Evolutionary conservation across 2,113 vertebrate genomes (phyloP).

Genomic region (Callipepla squamata): DNA sequence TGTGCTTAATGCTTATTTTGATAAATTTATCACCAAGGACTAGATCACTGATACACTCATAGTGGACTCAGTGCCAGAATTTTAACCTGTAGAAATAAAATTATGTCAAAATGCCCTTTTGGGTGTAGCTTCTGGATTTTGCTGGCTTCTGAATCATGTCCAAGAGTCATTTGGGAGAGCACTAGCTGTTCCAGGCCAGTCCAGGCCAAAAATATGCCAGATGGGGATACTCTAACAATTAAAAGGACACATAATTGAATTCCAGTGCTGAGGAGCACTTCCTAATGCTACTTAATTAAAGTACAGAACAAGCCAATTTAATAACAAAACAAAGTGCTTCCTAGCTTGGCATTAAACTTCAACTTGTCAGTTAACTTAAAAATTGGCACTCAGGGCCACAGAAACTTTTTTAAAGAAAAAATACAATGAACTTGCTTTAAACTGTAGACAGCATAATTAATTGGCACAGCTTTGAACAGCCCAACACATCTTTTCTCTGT

Average conservation of each 20-base stretch:
- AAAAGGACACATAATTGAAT: conserved; percentile 32
- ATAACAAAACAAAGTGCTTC: background rate
- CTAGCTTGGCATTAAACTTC: background rate
- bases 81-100: background rate
- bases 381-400: background rate
- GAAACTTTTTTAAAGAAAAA: background rate
- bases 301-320: background rate
- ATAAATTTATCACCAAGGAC: background rate
- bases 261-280: background rate
- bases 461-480: background rate
- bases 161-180: background rate
- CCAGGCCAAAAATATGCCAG: background rate
- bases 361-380: background rate
- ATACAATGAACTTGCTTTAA: background rate
- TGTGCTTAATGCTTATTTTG: background rate
- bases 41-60: background rate
- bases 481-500: background rate
- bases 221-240: background rate
- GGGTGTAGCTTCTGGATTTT: background rate
- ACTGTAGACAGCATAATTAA: background rate
- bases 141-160: background rate
- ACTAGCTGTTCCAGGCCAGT: background rate
- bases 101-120: background rate
- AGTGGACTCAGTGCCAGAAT: background rate
- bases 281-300: background rate